Evolutionary conservation across 2,797 vertebrate species (phyloP), one percentile per base, ranked within the genome.

Genomic region (Lagocephalus sceleratus): DNA sequence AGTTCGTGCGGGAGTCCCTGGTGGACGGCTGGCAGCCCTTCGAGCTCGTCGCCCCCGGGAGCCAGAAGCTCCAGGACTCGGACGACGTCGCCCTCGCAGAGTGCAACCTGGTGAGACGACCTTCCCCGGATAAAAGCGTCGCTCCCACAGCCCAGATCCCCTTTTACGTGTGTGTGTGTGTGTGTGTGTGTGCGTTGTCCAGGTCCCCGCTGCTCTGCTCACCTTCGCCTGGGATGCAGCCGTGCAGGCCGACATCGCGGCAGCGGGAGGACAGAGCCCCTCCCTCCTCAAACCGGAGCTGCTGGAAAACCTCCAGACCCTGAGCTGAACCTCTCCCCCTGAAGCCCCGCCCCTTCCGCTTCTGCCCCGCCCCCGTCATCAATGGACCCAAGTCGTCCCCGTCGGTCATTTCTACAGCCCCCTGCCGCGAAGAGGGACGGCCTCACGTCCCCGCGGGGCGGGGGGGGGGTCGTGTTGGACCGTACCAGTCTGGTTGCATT

Each of bases 21-120:
- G 86, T 89, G 79, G 91, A 91, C 0, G 91, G 93, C 73, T 99
- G 97, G 96, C 91, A 97, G 82, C 96, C 96, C 21, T 98, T 97
- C 47, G 94, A 98, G 51, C 90, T 99, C 56, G 54, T 95, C 50
- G 94, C 86, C n/a, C 94, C 94, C 0, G 93, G 94, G 9, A 92
- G 93, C 10, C 90, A 94, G 63, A 98, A 93, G 66, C 76, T 99
- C 23, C 78, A 77, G 0, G 90, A 94, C 38, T 87, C 92, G 0
- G 90, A 96, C 22, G 90, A 90, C 2, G 21, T 87, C 15, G 88
- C 92, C n/a, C 75, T 92, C 0, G 94, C 91, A 0, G 95, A 98
- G 56, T 92, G 91, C 3, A 95, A 92, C 55, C 80, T 99, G 93
- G 97, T 98, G 78, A 89, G 95, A n/a, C n/a, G n/a, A n/a, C n/a